Evolutionary conservation across 2,113 vertebrate genomes (phyloP).

Genomic region (Protomyctophum bolini): DNA sequence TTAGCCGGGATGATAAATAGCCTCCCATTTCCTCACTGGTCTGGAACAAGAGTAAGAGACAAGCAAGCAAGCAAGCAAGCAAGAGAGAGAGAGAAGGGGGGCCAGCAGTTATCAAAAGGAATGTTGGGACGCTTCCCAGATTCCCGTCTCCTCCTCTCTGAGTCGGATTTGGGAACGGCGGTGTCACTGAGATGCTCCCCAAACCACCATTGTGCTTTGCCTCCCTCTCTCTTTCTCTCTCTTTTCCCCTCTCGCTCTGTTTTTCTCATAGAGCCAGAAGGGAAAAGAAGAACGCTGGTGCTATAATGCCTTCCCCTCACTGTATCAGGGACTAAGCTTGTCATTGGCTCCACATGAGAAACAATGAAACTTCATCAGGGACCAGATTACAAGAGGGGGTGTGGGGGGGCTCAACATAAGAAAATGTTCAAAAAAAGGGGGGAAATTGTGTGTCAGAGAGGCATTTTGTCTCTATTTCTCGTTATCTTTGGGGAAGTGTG

Average conservation of each 20-base stretch:
- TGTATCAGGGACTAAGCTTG: constrained; percentile 78
- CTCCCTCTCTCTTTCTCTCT: constrained; percentile 28
- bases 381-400: constrained; percentile 81
- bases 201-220: constrained; percentile 70
- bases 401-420: constrained; percentile 53
- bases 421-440: constrained; percentile 40
- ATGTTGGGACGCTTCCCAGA: constrained; percentile 69
- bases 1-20: constrained; percentile 30
- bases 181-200: constrained; percentile 59
- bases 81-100: constrained; percentile 23
- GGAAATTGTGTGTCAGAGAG: constrained; percentile 40
- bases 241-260: constrained; percentile 55
- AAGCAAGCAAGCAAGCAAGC: constrained; percentile 38
- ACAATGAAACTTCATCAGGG: constrained; percentile 88
- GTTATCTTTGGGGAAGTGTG: constrained; percentile 78
- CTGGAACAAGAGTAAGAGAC: constrained; percentile 38
- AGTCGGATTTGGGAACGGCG: constrained; percentile 62
- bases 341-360: constrained; percentile 84
- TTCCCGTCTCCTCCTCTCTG: constrained; percentile 65
- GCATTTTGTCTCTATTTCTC: constrained; percentile 74
- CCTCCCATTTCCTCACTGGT: constrained; percentile 27
- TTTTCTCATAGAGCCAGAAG: constrained; percentile 68
- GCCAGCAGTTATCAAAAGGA: constrained; percentile 61
- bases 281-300: constrained; percentile 76
- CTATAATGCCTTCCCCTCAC: constrained; percentile 73